Conservation (phyloP, 2,888 invertebrate species). For the Pollenia labialis region DNA sequence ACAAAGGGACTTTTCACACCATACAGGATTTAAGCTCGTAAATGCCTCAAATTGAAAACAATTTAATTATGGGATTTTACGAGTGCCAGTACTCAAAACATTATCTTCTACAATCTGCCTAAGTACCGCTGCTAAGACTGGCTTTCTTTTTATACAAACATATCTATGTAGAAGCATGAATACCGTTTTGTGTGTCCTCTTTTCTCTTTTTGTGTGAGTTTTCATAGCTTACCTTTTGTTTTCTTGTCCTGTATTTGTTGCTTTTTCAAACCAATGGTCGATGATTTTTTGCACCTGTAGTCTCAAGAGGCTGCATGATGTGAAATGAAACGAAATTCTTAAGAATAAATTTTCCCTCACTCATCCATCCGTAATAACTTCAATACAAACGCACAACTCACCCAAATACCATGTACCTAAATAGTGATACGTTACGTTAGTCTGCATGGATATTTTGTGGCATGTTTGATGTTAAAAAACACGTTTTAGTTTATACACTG, state of each 20-base stretch:
- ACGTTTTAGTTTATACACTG: conserved; percentile 56
- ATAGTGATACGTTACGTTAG: background rate
- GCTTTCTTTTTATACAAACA: background rate
- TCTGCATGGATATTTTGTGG: conserved; percentile 1
- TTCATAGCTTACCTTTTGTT: conserved; percentile 34
- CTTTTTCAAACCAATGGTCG: conserved; percentile 44
- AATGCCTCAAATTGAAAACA: conserved; percentile 35
- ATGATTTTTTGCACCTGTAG: conserved; percentile 72
- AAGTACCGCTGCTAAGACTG: conserved; percentile 27
- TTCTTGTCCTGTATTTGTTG: conserved; percentile 14
- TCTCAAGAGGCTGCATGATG: conserved; percentile 63
- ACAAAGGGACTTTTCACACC: conserved; percentile 81
- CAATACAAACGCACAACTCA: background rate
- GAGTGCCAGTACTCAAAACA: conserved; percentile 12
- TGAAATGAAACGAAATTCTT: conserved; percentile 33
- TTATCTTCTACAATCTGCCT: background rate
- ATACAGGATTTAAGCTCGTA: conserved; percentile 74
- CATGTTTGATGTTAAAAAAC: conserved; percentile 46
- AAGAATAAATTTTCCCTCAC: conserved; percentile 27
- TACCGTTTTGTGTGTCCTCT: background rate
- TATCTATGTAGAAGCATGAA: background rate
- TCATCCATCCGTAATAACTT: too few relatives aligned
- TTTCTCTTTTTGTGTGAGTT: background rate
- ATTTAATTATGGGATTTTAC: conserved; percentile 65
- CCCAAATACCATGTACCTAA: conserved; percentile 5